These are phyloP conservation scores for Pipistrellus pipistrellus DNA, from an alignment of 2,797 vertebrate genomes.

Conservation along the genomic window DNA sequence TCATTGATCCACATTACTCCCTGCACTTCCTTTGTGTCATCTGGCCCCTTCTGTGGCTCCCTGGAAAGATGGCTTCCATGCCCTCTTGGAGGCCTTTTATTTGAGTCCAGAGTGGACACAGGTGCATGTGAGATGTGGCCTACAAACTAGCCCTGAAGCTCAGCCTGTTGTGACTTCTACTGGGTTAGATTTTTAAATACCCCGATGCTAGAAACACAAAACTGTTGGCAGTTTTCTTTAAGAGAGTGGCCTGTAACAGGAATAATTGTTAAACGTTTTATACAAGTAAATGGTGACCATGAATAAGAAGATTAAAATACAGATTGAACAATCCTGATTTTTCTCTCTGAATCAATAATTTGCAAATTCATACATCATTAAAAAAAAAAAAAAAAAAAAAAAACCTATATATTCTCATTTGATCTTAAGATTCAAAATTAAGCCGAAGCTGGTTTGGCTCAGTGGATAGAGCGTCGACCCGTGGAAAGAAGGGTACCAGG, in stretches of 20 bases:
- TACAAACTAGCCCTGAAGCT: background rate
- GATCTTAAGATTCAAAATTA: background rate
- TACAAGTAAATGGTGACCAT: background rate
- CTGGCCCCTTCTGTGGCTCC: background rate
- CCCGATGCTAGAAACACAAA: background rate
- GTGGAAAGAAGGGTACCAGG: too few species aligned
- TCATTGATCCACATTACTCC: background rate
- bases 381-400: background rate
- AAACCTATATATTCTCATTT: background rate
- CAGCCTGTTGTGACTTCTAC: background rate
- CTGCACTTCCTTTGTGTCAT: background rate
- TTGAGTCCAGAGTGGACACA: background rate
- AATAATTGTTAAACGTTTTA: background rate
- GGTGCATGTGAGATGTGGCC: background rate
- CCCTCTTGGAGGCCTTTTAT: background rate
- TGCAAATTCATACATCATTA: background rate
- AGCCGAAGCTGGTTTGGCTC: too few species aligned
- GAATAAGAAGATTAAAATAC: background rate
- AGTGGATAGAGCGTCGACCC: too few species aligned
- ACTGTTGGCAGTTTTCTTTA: background rate
- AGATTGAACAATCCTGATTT: background rate
- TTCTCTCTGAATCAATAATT: slow-evolving; percentile 9
- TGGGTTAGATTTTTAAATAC: background rate
- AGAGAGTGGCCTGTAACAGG: background rate
- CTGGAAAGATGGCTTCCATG: background rate